Percentiles rank a stretch among this genome's conserved stretches.
phyloP scores from a whole-genome alignment of 1,140 invertebrate species.

The Dreissena rostriformis region DNA sequence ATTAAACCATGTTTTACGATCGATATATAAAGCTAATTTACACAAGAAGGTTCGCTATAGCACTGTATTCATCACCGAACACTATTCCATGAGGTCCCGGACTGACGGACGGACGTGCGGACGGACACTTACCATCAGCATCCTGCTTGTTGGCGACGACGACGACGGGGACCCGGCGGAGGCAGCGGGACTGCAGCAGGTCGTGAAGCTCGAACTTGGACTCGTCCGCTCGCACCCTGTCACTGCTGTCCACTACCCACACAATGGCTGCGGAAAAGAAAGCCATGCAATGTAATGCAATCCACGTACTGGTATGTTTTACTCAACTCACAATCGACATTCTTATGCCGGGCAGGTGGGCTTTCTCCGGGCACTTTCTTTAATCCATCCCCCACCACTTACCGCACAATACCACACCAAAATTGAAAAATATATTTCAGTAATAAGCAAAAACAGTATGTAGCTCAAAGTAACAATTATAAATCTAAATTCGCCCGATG shows the following conservation, averaged over 20 bases:
- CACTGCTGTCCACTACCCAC: conserved; percentile 42
- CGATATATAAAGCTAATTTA: neutral
- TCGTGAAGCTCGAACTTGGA: conserved; percentile 43
- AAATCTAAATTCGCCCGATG: too few relatives aligned
- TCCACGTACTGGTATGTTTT: too few relatives aligned
- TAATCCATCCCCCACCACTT: too few relatives aligned
- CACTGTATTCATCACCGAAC: neutral
- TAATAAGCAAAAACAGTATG: too few relatives aligned
- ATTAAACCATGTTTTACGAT: neutral
- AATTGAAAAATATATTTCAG: too few relatives aligned
- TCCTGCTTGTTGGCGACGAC: conserved; percentile 53
- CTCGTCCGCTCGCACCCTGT: conserved; percentile 35
- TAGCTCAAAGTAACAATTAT: too few relatives aligned
- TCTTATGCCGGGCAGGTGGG: too few relatives aligned
- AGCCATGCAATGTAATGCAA: too few relatives aligned
- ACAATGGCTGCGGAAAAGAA: conserved; percentile 24
- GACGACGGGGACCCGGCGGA: conserved; percentile 29
- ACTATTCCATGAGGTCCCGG: too few relatives aligned
- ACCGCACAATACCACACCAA: too few relatives aligned
- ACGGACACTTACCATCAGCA: conserved; percentile 24
- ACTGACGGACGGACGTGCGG: neutral
- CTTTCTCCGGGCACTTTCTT: too few relatives aligned
- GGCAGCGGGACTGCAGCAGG: conserved; percentile 11
- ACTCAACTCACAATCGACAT: too few relatives aligned
- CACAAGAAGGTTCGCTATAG: neutral